Evolutionary conservation across 2,888 invertebrate genomes (phyloP), one percentile per base, ranked within the genome.

Genomic region (Endomychus coccineus): DNA sequence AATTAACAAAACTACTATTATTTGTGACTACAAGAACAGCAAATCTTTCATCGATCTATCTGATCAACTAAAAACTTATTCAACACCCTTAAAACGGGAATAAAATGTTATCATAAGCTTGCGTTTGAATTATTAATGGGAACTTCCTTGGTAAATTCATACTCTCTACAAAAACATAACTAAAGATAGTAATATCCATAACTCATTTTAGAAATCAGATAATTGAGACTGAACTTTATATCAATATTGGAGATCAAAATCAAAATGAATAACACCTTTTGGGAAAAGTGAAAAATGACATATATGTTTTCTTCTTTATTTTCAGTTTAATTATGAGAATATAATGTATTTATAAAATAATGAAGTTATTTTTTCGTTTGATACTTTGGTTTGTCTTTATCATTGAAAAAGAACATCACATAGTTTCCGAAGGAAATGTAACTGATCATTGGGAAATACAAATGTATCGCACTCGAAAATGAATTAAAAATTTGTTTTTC

Each of bases 81-180:
- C 21, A 19, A 19, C 6, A 19, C 21, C 21, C 21, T 19, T 19
- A 19, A 6, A n/a, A n/a, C 6, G 9, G 9, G 21, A 6, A 6
- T n/a, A n/a, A 19, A 19, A n/a, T 19, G 21, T 6, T 19, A 19
- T 10, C 31, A 30, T 9, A 36, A 36, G 10, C 30, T 36, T 29
- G 36, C 23, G 9, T 31, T 22, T 21, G 36, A 36, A 11, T 23
- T 30, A 23, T 11, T 36, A 13, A 22, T 36, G 16, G 30, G 29
- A 29, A 36, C 29, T 31, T 6, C 21, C n/a, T 7, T 19, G 21
- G 21, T 19, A 19, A 19, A 19, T 19, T 19, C 21, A 6, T 19
- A n/a, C n/a, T n/a, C 21, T 19, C n/a, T 19, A 19, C 21, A 19
- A 19, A 19, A 19, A 6, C 6, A n/a, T 19, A 6, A 19, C 21